Conservation (phyloP, 37 sponge, comb jelly and placozoan species). For the Geodia barretti region DNA sequence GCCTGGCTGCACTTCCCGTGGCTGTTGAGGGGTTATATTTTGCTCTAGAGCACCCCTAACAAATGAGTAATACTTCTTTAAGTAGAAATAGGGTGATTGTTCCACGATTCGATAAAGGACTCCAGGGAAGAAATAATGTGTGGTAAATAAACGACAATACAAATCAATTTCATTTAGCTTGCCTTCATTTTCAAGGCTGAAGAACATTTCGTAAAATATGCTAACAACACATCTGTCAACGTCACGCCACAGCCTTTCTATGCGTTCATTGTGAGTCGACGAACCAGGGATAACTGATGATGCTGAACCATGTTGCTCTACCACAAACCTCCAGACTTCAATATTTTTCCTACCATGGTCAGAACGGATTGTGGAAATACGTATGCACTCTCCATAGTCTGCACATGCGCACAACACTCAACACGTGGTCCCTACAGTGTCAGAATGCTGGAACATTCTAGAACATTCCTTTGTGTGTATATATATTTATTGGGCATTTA, state of each 20-base stretch:
- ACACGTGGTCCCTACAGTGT: no score
- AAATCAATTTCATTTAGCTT: conserved; percentile 47
- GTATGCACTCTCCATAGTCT: neutral
- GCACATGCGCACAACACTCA: no score
- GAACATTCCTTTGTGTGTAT: no score
- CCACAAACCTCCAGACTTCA: conserved; percentile 39
- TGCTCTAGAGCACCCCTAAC: conserved; percentile 38
- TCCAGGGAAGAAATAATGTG: conserved; percentile 26
- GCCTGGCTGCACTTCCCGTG: neutral
- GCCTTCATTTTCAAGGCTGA: conserved; percentile 14
- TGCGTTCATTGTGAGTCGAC: conserved; percentile 49
- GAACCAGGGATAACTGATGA: conserved; percentile 17
- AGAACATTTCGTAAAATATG: conserved; percentile 21
- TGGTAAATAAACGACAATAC: conserved; percentile 42
- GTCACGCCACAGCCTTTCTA: conserved; percentile 55
- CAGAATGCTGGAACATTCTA: no score
- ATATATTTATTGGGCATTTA: no score
- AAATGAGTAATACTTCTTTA: conserved; percentile 39
- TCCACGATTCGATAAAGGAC: conserved; percentile 47
- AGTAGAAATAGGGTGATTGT: conserved; percentile 47
- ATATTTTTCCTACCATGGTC: conserved; percentile 61
- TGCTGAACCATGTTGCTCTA: conserved; percentile 19
- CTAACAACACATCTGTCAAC: conserved; percentile 35
- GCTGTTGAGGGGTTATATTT: neutral
- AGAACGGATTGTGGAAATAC: no score